phyloP scores from a whole-genome alignment of 2,797 vertebrate genomes.

The Chelidonichthys spinosus region DNA sequence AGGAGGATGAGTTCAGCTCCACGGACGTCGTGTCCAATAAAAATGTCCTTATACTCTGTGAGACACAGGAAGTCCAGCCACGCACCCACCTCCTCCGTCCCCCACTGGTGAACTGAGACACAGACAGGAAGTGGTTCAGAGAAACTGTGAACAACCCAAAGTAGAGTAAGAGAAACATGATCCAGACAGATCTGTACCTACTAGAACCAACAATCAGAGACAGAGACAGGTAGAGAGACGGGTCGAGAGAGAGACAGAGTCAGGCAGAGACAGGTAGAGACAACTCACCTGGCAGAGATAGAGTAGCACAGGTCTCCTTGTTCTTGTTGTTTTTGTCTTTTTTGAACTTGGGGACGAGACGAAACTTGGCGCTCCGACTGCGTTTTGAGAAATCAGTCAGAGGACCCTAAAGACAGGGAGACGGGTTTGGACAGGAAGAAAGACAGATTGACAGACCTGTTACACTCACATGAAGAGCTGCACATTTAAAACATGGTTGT shows the following conservation, averaged over 20 bases:
- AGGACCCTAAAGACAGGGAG: slow-evolving; percentile 80
- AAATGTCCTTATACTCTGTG: slow-evolving; percentile 97
- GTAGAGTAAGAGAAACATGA: neutral
- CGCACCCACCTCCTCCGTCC: slow-evolving; percentile 94
- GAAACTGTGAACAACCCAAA: neutral
- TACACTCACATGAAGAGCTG: too few species aligned
- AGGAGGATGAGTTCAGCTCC: slow-evolving; percentile 96
- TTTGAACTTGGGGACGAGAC: slow-evolving; percentile 97
- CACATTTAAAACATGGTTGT: too few species aligned
- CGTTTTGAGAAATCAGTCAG: slow-evolving; percentile 92
- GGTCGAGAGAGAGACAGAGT: neutral
- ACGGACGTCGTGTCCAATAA: slow-evolving; percentile 94
- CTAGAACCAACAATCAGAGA: neutral
- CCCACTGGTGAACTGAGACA: slow-evolving; percentile 94
- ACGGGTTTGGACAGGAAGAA: neutral
- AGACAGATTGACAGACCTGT: neutral
- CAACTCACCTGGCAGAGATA: slow-evolving; percentile 88
- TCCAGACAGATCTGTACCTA: neutral
- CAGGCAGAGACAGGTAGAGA: neutral
- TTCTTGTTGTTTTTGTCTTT: slow-evolving; percentile 97
- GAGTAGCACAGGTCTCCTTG: slow-evolving; percentile 87
- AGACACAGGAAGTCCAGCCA: slow-evolving; percentile 98
- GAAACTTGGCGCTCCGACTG: slow-evolving; percentile 92
- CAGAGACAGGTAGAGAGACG: neutral
- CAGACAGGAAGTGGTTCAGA: slow-evolving; percentile 82